phyloP scores from a whole-genome alignment of 2,888 invertebrate genomes.

The Epistrophe eligans region DNA sequence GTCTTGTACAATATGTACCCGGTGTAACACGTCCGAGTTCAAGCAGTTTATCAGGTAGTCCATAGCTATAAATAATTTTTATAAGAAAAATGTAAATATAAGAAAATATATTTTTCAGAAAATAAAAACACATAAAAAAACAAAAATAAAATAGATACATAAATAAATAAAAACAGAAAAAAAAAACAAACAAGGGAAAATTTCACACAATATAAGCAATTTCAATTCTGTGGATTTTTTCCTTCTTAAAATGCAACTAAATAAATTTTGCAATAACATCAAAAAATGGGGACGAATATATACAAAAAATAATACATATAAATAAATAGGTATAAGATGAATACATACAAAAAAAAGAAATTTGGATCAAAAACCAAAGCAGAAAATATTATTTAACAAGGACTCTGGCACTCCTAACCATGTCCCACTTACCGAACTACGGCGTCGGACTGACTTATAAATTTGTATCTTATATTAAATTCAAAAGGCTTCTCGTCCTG shows the following conservation, averaged over 20 bases:
- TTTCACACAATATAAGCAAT: conserved; percentile 54
- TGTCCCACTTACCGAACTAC: conserved; percentile 86
- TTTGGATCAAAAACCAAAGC: conserved; percentile 53
- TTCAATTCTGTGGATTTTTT: conserved; percentile 50
- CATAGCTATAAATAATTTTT: conserved; percentile 85
- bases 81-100: conserved; percentile 15
- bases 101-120: not conserved
- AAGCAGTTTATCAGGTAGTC: conserved; percentile 89
- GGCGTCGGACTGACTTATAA: conserved; percentile 91
- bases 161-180: conserved; percentile 13
- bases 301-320: not conserved
- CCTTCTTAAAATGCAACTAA: conserved; percentile 36
- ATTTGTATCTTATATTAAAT: conserved; percentile 92
- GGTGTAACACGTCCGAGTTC: conserved; percentile 94
- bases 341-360: not conserved
- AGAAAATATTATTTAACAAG: conserved; percentile 64
- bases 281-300: conserved; percentile 47
- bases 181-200: not conserved
- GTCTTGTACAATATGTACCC: conserved; percentile 92
- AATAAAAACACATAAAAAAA: not conserved
- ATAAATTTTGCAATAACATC: conserved; percentile 50
- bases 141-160: no score
- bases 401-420: conserved; percentile 50
- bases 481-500: conserved; percentile 91
- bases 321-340: not conserved